Evolutionary conservation across 2,113 vertebrate species (phyloP).

Genomic region (Morone chrysops): DNA sequence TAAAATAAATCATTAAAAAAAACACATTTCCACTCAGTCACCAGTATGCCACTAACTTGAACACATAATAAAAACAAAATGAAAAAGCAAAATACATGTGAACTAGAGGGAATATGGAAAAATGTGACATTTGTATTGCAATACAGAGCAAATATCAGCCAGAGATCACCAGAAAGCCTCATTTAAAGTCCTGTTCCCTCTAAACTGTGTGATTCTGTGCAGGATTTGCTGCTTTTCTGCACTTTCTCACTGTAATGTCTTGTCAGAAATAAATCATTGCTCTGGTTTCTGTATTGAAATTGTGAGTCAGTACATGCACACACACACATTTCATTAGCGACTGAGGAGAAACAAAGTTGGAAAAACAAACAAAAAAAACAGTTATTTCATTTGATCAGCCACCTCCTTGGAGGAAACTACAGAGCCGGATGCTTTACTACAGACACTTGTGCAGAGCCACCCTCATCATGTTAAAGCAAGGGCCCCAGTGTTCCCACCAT

Average conservation of each 20-base stretch:
- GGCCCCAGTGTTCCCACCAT: constrained; percentile 20
- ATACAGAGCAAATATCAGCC: constrained; percentile 12
- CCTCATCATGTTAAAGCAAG: not conserved
- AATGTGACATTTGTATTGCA: constrained; percentile 27
- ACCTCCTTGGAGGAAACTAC: not conserved
- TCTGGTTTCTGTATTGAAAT: constrained; percentile 15
- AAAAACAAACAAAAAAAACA: constrained; percentile 8
- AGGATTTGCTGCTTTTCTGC: constrained; percentile 32
- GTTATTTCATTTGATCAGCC: too few species aligned
- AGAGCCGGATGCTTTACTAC: not conserved
- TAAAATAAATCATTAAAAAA: constrained; percentile 35
- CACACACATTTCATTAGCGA: constrained; percentile 8
- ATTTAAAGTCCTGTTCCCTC: constrained; percentile 7
- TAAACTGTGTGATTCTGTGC: constrained; percentile 31
- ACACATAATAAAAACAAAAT: constrained; percentile 22
- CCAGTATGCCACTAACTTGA: not conserved
- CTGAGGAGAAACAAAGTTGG: not conserved
- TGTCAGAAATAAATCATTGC: not conserved
- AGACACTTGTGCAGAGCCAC: constrained; percentile 22
- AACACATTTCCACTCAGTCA: constrained; percentile 44
- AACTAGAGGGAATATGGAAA: constrained; percentile 13
- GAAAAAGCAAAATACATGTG: constrained; percentile 8
- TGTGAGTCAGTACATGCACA: constrained; percentile 26
- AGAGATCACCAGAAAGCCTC: not conserved
- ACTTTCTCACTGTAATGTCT: constrained; percentile 14